These are phyloP conservation scores for Eubucco bourcierii DNA, from an alignment of 2,113 vertebrate genomes.

Conservation along the genomic window DNA sequence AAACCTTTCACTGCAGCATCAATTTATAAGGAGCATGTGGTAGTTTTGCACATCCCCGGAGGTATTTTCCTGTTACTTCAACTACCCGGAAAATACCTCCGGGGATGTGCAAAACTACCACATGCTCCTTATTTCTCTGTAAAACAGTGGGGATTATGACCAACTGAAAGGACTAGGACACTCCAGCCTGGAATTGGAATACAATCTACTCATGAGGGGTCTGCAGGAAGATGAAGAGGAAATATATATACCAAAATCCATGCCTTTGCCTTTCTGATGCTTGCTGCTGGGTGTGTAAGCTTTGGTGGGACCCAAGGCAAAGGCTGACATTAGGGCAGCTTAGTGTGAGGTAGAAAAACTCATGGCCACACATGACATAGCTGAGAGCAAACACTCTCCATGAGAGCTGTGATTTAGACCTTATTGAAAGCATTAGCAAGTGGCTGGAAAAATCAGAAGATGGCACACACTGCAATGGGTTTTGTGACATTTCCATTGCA, in stretches of 20 bases:
- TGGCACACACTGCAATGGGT: neutral
- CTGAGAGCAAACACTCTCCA: neutral
- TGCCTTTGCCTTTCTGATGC: neutral
- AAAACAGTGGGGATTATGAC: neutral
- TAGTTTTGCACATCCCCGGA: too few species aligned
- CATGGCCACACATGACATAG: rapidly evolving
- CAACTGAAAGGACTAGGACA: neutral
- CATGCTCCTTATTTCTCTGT: neutral
- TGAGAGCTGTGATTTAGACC: conserved; percentile 5
- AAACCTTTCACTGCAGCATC: neutral
- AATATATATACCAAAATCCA: neutral
- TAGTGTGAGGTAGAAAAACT: neutral
- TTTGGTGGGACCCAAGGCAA: neutral
- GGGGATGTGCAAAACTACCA: neutral
- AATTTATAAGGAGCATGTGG: too few species aligned
- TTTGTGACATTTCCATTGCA: conserved; percentile 35
- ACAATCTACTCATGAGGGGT: neutral
- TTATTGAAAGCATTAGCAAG: conserved; percentile 12
- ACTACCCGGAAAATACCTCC: neutral
- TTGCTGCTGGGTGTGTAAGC: neutral
- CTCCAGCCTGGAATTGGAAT: neutral
- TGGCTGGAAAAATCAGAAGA: neutral
- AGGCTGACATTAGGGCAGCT: neutral
- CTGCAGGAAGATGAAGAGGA: neutral
- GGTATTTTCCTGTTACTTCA: too few species aligned